phyloP scores from a whole-genome alignment of 2,113 vertebrate species.

The Syngnathus floridae region DNA sequence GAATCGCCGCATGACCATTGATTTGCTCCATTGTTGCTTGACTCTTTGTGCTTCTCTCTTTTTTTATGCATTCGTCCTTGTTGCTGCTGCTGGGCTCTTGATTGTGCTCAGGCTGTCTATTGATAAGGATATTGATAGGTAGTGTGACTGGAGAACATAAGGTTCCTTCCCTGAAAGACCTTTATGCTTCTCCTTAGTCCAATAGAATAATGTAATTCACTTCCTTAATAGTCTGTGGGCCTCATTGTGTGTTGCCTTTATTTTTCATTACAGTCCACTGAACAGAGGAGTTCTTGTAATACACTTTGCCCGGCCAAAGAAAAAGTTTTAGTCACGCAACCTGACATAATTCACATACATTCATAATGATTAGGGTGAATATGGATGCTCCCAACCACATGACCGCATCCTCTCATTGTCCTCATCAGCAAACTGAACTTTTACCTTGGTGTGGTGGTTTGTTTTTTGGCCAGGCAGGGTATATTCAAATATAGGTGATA shows the following conservation, averaged over 20 bases:
- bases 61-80: constrained; percentile 58
- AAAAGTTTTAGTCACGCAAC: neutral
- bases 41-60: constrained; percentile 59
- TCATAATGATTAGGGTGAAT: neutral
- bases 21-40: constrained; percentile 58
- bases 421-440: neutral
- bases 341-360: neutral
- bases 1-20: constrained; percentile 40
- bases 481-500: constrained; percentile 14
- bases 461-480: neutral
- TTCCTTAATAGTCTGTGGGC: constrained; percentile 20
- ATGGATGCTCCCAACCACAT: neutral
- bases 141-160: constrained; percentile 73
- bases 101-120: constrained; percentile 91
- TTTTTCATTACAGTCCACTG: neutral
- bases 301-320: neutral
- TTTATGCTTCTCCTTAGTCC: constrained; percentile 64
- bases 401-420: neutral
- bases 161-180: constrained; percentile 67
- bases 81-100: constrained; percentile 77
- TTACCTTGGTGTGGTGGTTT: neutral
- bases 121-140: constrained; percentile 99
- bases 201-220: constrained; percentile 36
- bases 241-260: constrained; percentile 33
- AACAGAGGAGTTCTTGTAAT: neutral